Conservation (phyloP, 1,140 invertebrate species). For the Drosophila kurseongensis region DNA sequence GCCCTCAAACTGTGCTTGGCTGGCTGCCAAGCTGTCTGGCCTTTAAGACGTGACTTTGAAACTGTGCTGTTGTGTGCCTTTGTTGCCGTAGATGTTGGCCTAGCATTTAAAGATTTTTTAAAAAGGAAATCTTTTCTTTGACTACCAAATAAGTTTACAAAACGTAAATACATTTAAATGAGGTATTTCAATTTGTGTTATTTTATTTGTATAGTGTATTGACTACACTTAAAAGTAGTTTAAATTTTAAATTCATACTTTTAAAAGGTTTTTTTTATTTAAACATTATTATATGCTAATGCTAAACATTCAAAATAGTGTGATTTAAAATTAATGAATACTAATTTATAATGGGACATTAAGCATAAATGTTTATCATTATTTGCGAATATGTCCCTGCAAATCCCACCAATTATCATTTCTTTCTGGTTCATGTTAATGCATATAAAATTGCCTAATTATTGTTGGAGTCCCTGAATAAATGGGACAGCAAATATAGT, state of each 20-base stretch:
- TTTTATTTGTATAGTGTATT: too few relatives aligned
- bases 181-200: too few relatives aligned
- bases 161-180: too few relatives aligned
- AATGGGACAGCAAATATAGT: background rate
- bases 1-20: slow-evolving; percentile 1
- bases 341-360: background rate
- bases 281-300: background rate
- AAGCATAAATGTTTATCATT: background rate
- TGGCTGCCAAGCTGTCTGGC: background rate
- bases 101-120: background rate
- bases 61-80: background rate
- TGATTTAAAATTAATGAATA: background rate
- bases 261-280: too few relatives aligned
- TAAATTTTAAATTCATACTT: too few relatives aligned
- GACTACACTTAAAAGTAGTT: too few relatives aligned
- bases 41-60: slow-evolving; percentile 5
- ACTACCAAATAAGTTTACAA: too few relatives aligned
- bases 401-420: background rate
- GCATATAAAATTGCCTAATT: background rate
- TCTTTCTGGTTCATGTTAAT: background rate
- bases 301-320: too few relatives aligned
- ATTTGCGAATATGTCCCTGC: background rate
- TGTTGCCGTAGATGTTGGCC: background rate
- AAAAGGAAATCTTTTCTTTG: background rate
- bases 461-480: background rate